These are phyloP conservation scores for Polypterus bichir DNA, from an alignment of 2,113 vertebrate species.

Conservation along the genomic window DNA sequence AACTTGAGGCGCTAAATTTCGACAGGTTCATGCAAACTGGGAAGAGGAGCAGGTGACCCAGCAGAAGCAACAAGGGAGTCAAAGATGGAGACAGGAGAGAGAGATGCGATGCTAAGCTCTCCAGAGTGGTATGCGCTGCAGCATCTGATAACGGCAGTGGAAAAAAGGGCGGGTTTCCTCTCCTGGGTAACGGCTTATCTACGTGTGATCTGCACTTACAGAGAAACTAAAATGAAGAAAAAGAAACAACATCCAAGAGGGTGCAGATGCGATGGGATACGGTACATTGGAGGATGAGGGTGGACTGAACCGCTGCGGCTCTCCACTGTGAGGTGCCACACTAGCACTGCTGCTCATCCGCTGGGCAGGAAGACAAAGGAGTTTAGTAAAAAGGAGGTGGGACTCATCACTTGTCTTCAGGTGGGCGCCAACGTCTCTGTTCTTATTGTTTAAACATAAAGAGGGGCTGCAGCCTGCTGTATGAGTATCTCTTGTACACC, in stretches of 20 bases:
- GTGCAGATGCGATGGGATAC: slow-evolving; percentile 28
- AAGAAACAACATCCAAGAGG: slow-evolving; percentile 36
- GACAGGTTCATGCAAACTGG: too few relatives aligned
- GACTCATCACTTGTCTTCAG: too few relatives aligned
- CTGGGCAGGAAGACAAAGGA: too few relatives aligned
- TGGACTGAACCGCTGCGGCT: slow-evolving; percentile 11
- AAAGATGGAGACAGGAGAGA: too few relatives aligned
- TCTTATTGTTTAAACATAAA: too few relatives aligned
- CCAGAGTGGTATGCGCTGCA: slow-evolving; percentile 38
- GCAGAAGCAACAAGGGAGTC: too few relatives aligned
- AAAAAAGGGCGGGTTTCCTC: slow-evolving; percentile 76
- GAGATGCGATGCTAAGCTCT: neutral
- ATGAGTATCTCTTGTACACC: too few relatives aligned
- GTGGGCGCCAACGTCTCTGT: too few relatives aligned
- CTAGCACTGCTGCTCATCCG: slow-evolving; percentile 20
- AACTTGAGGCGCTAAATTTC: too few relatives aligned
- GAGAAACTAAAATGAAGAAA: slow-evolving; percentile 18
- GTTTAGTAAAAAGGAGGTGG: too few relatives aligned
- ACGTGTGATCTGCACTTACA: slow-evolving; percentile 46
- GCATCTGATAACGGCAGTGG: slow-evolving; percentile 77
- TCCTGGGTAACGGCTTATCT: slow-evolving; percentile 70
- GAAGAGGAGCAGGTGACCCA: too few relatives aligned
- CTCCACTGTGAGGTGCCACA: slow-evolving; percentile 25
- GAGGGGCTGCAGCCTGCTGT: too few relatives aligned
- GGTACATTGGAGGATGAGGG: slow-evolving; percentile 21